These are phyloP conservation scores for Agrenia bidenticulata DNA, from an alignment of 2,888 invertebrate genomes.

Conservation along the genomic window DNA sequence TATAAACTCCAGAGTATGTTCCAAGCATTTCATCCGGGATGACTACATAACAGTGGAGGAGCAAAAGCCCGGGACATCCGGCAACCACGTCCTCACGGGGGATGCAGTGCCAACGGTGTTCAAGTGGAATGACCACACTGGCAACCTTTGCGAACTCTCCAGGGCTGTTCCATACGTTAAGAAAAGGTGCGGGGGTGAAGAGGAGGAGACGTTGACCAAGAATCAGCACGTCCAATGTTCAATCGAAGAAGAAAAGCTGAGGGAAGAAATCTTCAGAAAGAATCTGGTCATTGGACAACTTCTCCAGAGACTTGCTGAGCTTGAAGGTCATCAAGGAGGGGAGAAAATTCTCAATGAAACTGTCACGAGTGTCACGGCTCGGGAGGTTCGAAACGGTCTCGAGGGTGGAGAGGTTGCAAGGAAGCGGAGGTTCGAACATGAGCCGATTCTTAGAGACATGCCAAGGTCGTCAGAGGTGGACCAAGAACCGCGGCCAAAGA, in stretches of 20 bases:
- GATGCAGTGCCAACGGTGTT: conserved; percentile 36
- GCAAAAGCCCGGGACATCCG: conserved; percentile 32
- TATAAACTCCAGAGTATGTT: conserved; percentile 43
- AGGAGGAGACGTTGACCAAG: conserved; percentile 12
- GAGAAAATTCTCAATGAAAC: no score
- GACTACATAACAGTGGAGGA: conserved; percentile 36
- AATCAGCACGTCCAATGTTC: conserved; percentile 33
- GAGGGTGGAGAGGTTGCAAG: no score
- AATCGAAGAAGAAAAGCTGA: conserved; percentile 35
- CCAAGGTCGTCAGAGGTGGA: no score
- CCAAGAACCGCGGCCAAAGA: no score
- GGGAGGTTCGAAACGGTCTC: no score
- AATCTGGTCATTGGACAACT: conserved; percentile 45
- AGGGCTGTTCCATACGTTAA: conserved; percentile 34
- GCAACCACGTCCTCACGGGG: conserved; percentile 29
- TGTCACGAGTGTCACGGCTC: no score
- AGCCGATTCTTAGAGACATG: no score
- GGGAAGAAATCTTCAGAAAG: conserved; percentile 39
- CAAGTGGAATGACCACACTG: conserved; percentile 32
- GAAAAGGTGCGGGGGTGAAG: conserved; percentile 2
- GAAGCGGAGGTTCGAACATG: no score
- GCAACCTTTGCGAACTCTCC: conserved; percentile 32
- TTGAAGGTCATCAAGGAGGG: conserved; percentile 41
- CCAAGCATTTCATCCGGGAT: conserved; percentile 43
- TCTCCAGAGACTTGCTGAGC: conserved; percentile 32